Evolutionary conservation across 2,113 vertebrate species (phyloP), one percentile per base, ranked within the genome.

Genomic region (Ahaetulla prasina): DNA sequence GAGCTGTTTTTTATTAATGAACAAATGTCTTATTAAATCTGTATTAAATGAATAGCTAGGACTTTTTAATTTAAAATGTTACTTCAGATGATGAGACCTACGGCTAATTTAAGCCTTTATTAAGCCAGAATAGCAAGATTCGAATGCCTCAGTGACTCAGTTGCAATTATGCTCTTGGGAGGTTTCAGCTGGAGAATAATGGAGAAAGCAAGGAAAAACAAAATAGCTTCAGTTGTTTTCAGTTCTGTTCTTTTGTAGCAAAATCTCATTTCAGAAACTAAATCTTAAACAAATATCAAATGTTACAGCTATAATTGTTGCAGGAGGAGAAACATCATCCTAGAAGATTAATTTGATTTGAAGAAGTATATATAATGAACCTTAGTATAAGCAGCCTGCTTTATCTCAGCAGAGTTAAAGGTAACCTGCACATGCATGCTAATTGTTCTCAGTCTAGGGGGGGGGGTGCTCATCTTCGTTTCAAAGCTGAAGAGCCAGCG

Each of bases 11-110:
- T 96, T 93, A 92, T 94, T 94, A 96, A 86, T 85, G 92, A 96
- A 96, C 87, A 95, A 96, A 94, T 93, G 55, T 90, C 91, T 63
- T 92, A 94, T 93, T 96, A 94, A 95, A 94, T 96, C 74, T 91
- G 92, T 94, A 92, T 95, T 91, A 96, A 95, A 94, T 91, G 85
- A 47, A 84, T 93, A 94, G 87, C 60, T 92, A 89, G 90, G 91
- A 95, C 43, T 92, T 89, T 84, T 87, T 86, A 90, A 94, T 94
- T 95, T 94, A 6, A 94, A 94, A 93, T 86, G 45, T 93, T 94
- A 92, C 50, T 94, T 90, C 94, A 95, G 88, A 94, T 50, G 91
- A 91, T 52, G 93, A 93, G 68, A 95, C 45, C 45, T 92, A 94
- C 22, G 18, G 57, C 30, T 95, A 94, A 96, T 96, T 93, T 89